Evolutionary conservation across 2,113 vertebrate species (phyloP).

Genomic region (Prolemur simus): DNA sequence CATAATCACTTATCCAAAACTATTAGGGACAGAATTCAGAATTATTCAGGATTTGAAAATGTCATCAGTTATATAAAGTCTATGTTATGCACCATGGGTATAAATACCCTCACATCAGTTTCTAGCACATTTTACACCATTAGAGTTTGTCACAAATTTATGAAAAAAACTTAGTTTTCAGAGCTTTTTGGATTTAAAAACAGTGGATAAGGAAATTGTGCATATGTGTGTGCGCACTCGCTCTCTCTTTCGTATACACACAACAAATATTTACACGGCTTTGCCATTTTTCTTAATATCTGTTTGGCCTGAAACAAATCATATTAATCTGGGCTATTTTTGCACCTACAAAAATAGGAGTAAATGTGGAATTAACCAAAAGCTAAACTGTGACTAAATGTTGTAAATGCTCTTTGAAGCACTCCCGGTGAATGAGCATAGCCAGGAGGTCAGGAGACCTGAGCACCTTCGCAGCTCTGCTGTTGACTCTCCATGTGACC

Average conservation of each 20-base stretch:
- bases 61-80: neutral
- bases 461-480: neutral
- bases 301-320: constrained; percentile 40
- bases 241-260: neutral
- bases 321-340: neutral
- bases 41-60: neutral
- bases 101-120: neutral
- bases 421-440: neutral
- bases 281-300: constrained; percentile 21
- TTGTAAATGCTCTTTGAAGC: constrained; percentile 11
- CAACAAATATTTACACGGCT: neutral
- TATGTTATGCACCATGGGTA: neutral
- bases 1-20: constrained; percentile 4
- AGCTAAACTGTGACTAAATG: constrained; percentile 33
- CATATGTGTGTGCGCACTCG: no score
- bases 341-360: neutral
- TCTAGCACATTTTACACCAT: constrained; percentile 1
- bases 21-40: neutral
- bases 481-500: constrained; percentile 57
- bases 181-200: neutral
- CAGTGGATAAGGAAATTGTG: neutral
- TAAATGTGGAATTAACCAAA: neutral
- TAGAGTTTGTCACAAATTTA: neutral
- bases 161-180: neutral
- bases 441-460: constrained; percentile 17